Evolutionary conservation across 1,140 invertebrate species (phyloP).

Genomic region (Cotesia vestalis): DNA sequence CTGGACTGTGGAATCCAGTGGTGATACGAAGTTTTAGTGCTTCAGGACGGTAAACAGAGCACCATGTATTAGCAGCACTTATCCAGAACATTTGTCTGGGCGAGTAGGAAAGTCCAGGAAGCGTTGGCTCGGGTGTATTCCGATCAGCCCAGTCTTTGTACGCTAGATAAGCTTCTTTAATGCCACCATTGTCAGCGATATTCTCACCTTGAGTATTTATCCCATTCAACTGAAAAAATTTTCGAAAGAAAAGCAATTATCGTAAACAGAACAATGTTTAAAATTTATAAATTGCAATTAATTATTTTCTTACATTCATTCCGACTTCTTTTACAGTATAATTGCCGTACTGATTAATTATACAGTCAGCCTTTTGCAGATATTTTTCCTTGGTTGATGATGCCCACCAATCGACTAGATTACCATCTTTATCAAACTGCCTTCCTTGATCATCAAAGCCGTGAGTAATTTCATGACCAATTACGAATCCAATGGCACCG

Average conservation of each 20-base stretch:
- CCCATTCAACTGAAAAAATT: constrained; percentile 76
- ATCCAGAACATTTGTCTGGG: constrained; percentile 38
- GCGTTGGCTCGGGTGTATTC: constrained; percentile 71
- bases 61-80: constrained; percentile 64
- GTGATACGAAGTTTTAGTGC: constrained; percentile 75
- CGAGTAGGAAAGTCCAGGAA: constrained; percentile 63
- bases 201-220: constrained; percentile 92
- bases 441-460: constrained; percentile 91
- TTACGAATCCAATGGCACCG: constrained; percentile 90
- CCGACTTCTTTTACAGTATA: constrained; percentile 77
- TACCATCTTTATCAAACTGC: constrained; percentile 91
- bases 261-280: constrained; percentile 6
- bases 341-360: constrained; percentile 89
- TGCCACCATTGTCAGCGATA: constrained; percentile 90
- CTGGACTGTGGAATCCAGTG: constrained; percentile 74
- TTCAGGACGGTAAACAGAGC: constrained; percentile 70
- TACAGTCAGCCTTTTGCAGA: constrained; percentile 80
- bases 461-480: constrained; percentile 94
- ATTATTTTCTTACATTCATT: constrained; percentile 70
- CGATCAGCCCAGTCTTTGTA: constrained; percentile 77
- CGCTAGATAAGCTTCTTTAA: constrained; percentile 86
- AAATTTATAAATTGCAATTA: background rate
- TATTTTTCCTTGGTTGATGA: constrained; percentile 79
- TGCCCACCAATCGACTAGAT: constrained; percentile 87
- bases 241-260: background rate